Evolutionary conservation across 92 coral and sea anemone genomes (phyloP), one percentile per base, ranked within the genome.

Genomic region (Desmophyllum pertusum): DNA sequence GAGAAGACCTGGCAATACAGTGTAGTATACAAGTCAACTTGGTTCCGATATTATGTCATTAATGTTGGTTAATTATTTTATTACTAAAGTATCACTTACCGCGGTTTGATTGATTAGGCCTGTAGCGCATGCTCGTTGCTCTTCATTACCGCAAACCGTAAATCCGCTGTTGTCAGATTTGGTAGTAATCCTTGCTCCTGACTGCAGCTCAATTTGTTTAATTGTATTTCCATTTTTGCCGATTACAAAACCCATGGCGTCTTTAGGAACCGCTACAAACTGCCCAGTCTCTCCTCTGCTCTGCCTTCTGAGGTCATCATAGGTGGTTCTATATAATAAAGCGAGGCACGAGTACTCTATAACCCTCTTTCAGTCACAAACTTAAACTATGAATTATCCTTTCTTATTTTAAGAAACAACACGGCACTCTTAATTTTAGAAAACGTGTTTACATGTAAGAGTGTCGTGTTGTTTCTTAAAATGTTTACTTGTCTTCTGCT

Each of bases 171-270:
- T 4, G 4, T 21, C 6, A 10, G 18, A 21, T 15, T 29, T 62
- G 4, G 43, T 2, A 18, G 13, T 21, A 17, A 79, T 79, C 62
- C 6, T 66, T 46, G 83, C 63, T n/a, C 83, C 75, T 18, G 83
- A 66, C 35, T 0, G 55, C 33, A 4, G n/a, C 46, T 48, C 42
- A 45, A 66, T 79, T 43, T 33, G 31, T 31, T 45, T 79, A 39
- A 79, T 33, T 35, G 83, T 66, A 21, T 5, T 65, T 21, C 83
- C 83, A 19, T 79, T 79, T 63, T 10, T 79, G 19, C 83, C 83
- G 83, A 79, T 79, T 31, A 79, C 74, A n/a, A 41, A 65, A 18
- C 83, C 83, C 29, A 79, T 18, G 43, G 38, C 9, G 37, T 79
- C 23, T 30, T 46, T 10, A 6, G 65, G 37, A 17, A 79, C 75